Conservation (phyloP, 2,797 vertebrate genomes). For the Poecilia wingei region DNA sequence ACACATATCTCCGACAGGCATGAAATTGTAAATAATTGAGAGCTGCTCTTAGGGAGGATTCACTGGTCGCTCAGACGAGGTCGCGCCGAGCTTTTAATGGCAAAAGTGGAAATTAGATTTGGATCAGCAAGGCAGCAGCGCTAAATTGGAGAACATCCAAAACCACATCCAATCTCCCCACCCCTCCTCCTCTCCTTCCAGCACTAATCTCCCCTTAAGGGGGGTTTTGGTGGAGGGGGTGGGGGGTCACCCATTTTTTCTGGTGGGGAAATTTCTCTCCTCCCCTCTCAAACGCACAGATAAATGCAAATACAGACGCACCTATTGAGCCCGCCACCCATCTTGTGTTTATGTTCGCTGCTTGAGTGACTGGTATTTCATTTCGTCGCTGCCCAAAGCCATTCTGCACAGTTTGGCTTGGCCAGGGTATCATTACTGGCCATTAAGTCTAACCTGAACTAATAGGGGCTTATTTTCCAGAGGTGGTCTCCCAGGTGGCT, state of each 20-base stretch:
- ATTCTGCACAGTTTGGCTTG: constrained; percentile 71
- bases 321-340: constrained; percentile 63
- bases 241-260: constrained; percentile 37
- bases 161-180: constrained; percentile 32
- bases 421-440: constrained; percentile 79
- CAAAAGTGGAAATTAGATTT: constrained; percentile 78
- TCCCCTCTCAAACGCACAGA: constrained; percentile 37
- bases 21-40: constrained; percentile 84
- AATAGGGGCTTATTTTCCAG: constrained; percentile 79
- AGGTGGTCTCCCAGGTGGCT: constrained; percentile 81
- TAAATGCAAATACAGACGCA: constrained; percentile 45
- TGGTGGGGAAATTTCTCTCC: constrained; percentile 29
- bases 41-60: constrained; percentile 58
- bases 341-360: constrained; percentile 75
- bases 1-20: constrained; percentile 76
- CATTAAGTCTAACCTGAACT: constrained; percentile 84
- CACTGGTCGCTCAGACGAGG: constrained; percentile 56
- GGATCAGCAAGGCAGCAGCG: constrained; percentile 51
- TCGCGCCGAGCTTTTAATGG: constrained; percentile 55
- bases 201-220: constrained; percentile 52
- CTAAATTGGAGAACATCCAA: constrained; percentile 58
- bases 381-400: constrained; percentile 70
- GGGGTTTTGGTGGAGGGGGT: background rate
- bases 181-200: background rate
- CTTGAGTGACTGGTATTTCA: constrained; percentile 81